Evolutionary conservation across 2,797 vertebrate genomes (phyloP), one percentile per base, ranked within the genome.

Genomic region (Anableps anableps): DNA sequence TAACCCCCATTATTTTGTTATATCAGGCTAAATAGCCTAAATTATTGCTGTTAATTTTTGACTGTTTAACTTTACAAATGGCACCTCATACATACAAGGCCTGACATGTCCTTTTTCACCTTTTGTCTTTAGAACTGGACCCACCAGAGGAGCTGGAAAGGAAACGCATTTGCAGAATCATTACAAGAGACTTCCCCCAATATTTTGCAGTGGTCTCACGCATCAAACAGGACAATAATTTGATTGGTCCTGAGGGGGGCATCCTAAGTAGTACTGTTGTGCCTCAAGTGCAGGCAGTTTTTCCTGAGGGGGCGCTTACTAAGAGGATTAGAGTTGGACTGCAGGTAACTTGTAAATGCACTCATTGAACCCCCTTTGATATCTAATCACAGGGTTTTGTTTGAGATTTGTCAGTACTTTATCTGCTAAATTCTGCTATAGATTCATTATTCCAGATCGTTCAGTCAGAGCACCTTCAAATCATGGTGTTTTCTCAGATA

Each of bases 191-290:
- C 91, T 99, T 99, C 90, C 99, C 99, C 0, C 98, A 99, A 77
- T 99, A 98, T 94, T 99, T 99, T 55, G 99, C 99, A 0, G 99
- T 99, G 84, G 98, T 99, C 82, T 99, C 99, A 0, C 96, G 99
- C 1, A 94, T 99, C 90, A 99, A 99, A 81, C 99, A 99, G 93
- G 98, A 99, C 94, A 99, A 96, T 88, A 97, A 98, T 92, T 95
- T 99, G 75, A 99, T 99, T 43, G 99, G 99, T 47, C 98, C 99
- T 0, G 99, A 99, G 85, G 99, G 98, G 2, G 98, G 99, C 0
- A 94, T 99, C 88, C 95, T 99, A 79, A 99, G 98, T 93, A 99
- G 99, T 93, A 98, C 97, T 0, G 97, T 99, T 75, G 98, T 99
- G 1, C 97, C 98, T 0, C 97, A 98, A 84, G 99, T 99, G 36